Conservation (phyloP, 2,888 invertebrate species). For the Dimorphilus gyrociliatus region DNA sequence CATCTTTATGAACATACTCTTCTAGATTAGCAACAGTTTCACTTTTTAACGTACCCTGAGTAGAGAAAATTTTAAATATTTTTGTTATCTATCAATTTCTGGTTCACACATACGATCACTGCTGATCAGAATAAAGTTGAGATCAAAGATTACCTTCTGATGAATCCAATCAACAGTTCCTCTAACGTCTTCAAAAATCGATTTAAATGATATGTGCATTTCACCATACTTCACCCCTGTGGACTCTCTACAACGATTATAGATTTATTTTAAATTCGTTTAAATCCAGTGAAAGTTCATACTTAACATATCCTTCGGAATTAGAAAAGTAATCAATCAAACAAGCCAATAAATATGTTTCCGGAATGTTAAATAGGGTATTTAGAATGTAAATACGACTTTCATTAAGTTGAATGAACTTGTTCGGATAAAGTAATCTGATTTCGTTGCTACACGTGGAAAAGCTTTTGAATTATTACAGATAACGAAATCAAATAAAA, state of each 20-base stretch:
- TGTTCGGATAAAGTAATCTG: slow-evolving; percentile 88
- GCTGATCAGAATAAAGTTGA: too few species aligned
- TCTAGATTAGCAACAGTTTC: slow-evolving; percentile 74
- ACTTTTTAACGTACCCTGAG: slow-evolving; percentile 73
- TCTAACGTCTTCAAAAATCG: slow-evolving; percentile 92
- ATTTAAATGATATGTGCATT: slow-evolving; percentile 87
- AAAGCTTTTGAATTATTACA: too few species aligned
- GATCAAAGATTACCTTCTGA: too few species aligned
- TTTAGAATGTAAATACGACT: slow-evolving; percentile 85
- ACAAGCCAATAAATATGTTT: slow-evolving; percentile 88
- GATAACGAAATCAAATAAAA: too few species aligned
- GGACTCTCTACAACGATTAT: too few species aligned
- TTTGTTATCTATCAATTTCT: too few species aligned
- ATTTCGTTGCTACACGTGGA: slow-evolving; percentile 81
- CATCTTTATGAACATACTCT: slow-evolving; percentile 78
- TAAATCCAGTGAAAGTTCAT: slow-evolving; percentile 7
- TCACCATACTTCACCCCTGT: slow-evolving; percentile 75
- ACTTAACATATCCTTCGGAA: slow-evolving; percentile 55
- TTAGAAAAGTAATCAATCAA: slow-evolving; percentile 89
- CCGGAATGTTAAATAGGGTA: slow-evolving; percentile 90
- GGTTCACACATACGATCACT: too few species aligned
- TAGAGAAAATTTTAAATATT: too few species aligned
- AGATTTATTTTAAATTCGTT: too few species aligned
- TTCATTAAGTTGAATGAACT: slow-evolving; percentile 85
- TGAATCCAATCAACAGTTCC: slow-evolving; percentile 71